Percentiles rank a stretch among this genome's conserved stretches.
These are phyloP conservation scores for Micromys minutus DNA, from an alignment of 2,113 vertebrate species.

Conservation along the genomic window DNA sequence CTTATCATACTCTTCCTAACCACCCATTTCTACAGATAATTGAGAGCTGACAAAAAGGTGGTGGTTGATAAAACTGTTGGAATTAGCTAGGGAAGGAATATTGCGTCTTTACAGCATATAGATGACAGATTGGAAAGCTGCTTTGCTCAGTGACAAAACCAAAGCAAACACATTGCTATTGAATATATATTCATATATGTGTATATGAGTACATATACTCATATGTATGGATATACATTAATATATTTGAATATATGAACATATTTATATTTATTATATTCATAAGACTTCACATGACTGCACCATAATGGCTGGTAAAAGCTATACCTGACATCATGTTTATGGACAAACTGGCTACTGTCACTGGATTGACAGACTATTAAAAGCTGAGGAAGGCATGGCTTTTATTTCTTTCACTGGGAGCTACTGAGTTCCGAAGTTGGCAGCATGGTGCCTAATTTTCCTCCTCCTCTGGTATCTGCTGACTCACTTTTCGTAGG, in stretches of 20 bases:
- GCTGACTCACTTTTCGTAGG: conserved; percentile 76
- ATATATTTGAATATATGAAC: neutral
- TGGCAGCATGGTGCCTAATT: conserved; percentile 82
- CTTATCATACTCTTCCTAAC: conserved; percentile 43
- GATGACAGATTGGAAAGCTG: conserved; percentile 83
- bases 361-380: conserved; percentile 81
- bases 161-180: conserved; percentile 78
- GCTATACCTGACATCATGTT: conserved; percentile 84
- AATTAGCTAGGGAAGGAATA: conserved; percentile 70
- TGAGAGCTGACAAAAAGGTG: conserved; percentile 53
- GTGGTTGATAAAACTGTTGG: conserved; percentile 75
- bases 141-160: conserved; percentile 81
- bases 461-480: conserved; percentile 78
- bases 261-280: too few species aligned
- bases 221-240: too few species aligned
- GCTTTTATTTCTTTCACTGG: conserved; percentile 82
- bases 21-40: conserved; percentile 51
- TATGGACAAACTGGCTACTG: conserved; percentile 82
- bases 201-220: too few species aligned
- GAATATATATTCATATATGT: conserved; percentile 15
- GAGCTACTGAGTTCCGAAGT: conserved; percentile 82
- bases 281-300: conserved; percentile 81
- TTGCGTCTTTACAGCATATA: conserved; percentile 77
- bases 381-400: conserved; percentile 80
- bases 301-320: conserved; percentile 82